phyloP scores from a whole-genome alignment of 1,140 invertebrate species.

The Drosophila santomea region DNA sequence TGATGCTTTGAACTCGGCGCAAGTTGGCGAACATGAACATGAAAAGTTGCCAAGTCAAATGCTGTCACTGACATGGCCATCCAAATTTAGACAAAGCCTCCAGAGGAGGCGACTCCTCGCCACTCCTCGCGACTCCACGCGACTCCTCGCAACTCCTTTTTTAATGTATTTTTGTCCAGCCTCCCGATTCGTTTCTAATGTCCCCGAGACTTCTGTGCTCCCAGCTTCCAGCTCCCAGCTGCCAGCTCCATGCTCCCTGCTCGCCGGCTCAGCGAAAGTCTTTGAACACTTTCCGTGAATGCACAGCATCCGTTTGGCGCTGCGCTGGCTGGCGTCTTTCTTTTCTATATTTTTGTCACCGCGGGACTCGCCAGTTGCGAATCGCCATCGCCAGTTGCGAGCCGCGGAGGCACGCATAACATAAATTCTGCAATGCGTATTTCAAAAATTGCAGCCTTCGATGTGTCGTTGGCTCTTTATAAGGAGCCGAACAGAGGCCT shows the following conservation, averaged over 20 bases:
- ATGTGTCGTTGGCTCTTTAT: conserved; percentile 71
- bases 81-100: conserved; percentile 81
- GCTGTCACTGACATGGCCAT: conserved; percentile 78
- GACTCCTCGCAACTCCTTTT: conserved; percentile 8
- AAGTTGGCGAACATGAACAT: conserved; percentile 68
- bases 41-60: conserved; percentile 73
- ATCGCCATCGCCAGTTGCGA: conserved; percentile 5
- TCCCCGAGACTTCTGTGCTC: conserved; percentile 4
- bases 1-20: conserved; percentile 79
- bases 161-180: not conserved
- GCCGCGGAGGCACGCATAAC: conserved; percentile 67
- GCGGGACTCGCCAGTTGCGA: conserved; percentile 14
- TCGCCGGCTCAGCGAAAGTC: conserved; percentile 65
- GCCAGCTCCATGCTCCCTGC: not conserved
- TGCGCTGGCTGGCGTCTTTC: conserved; percentile 14
- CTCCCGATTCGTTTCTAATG: conserved; percentile 20
- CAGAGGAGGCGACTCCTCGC: conserved; percentile 56
- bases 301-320: conserved; percentile 41
- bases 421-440: conserved; percentile 81
- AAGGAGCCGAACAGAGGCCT: conserved; percentile 76
- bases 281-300: conserved; percentile 70
- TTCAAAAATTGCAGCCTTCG: conserved; percentile 74
- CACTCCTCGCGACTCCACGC: conserved; percentile 10
- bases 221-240: not conserved
- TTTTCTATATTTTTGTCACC: conserved; percentile 65